Evolutionary conservation across 2,797 vertebrate species (phyloP).

Genomic region (Neopelma chrysocephalum): DNA sequence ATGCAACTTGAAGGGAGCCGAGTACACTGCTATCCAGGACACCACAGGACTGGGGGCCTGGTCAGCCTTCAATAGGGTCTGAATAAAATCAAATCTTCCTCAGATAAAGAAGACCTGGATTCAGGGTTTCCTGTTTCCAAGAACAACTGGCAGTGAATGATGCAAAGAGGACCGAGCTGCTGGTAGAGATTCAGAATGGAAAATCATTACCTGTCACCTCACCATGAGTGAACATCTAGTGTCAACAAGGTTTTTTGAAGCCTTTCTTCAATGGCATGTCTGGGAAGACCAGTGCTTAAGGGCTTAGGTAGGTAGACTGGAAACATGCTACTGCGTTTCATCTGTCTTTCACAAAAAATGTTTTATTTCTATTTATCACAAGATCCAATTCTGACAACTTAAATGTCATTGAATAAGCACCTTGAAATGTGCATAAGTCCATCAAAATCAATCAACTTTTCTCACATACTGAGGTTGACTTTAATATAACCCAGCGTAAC

Average conservation of each 20-base stretch:
- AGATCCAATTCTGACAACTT: background rate
- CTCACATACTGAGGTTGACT: background rate
- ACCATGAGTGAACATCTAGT: background rate
- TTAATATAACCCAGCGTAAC: background rate
- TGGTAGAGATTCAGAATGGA: background rate
- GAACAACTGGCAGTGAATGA: background rate
- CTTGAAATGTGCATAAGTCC: background rate
- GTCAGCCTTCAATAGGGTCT: fast-evolving
- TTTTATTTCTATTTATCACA: background rate
- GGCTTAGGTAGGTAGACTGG: background rate
- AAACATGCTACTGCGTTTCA: background rate
- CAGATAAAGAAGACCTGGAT: background rate
- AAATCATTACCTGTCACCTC: background rate
- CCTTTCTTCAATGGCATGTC: background rate
- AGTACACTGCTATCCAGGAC: background rate
- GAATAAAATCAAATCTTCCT: background rate
- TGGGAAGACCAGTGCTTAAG: background rate
- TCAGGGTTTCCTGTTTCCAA: background rate
- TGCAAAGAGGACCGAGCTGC: background rate
- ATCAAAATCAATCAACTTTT: background rate
- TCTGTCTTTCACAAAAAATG: background rate
- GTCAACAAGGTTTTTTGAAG: background rate
- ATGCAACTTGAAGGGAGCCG: fast-evolving
- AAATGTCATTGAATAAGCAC: background rate
- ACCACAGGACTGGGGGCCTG: background rate